Conservation (phyloP, 2,888 invertebrate species). For the Mimas tiliae region DNA sequence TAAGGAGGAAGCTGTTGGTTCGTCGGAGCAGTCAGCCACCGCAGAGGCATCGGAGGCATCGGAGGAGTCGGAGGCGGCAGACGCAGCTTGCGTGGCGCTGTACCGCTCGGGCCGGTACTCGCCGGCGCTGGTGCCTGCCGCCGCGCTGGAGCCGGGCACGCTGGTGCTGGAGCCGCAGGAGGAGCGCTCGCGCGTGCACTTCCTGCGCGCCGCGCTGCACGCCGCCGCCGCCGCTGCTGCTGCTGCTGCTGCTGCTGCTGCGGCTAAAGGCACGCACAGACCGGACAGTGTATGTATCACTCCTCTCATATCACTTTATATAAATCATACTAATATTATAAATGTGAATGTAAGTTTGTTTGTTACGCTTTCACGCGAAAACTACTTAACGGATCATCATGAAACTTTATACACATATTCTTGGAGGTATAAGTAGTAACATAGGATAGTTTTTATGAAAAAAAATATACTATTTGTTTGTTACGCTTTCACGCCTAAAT, state of each 20-base stretch:
- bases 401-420: too few relatives aligned
- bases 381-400: too few relatives aligned
- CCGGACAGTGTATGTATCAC: constrained; percentile 27
- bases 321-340: too few relatives aligned
- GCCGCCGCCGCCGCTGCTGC: constrained; percentile 83
- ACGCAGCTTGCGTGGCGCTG: constrained; percentile 56
- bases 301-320: too few relatives aligned
- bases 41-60: constrained; percentile 36
- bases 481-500: too few relatives aligned
- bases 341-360: too few relatives aligned
- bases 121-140: constrained; percentile 87
- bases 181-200: constrained; percentile 89
- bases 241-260: constrained; percentile 86
- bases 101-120: constrained; percentile 94
- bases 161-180: constrained; percentile 90
- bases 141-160: constrained; percentile 89
- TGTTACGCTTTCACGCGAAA: too few relatives aligned
- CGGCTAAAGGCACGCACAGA: constrained; percentile 74
- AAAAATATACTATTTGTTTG: too few relatives aligned
- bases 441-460: too few relatives aligned
- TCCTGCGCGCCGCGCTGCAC: constrained; percentile 88
- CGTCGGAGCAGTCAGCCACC: constrained; percentile 31
- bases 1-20: constrained; percentile 34
- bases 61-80: constrained; percentile 46
- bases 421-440: too few relatives aligned